Evolutionary conservation across 2,888 invertebrate genomes (phyloP), one percentile per base, ranked within the genome.

Genomic region (Calephelis perditalis): DNA sequence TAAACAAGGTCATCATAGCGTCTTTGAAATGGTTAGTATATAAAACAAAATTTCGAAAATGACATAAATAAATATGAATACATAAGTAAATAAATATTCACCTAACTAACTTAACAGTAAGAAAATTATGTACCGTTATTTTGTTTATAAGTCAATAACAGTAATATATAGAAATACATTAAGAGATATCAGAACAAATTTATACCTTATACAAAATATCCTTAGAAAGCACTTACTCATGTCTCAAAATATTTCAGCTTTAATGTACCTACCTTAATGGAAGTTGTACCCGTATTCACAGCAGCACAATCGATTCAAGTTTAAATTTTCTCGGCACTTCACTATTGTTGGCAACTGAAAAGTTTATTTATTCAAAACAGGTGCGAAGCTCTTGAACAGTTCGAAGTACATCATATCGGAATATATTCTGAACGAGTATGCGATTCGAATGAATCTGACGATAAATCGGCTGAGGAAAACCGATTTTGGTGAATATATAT

Each of bases 401-500:
- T 92, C 93, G 63, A 96, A 96, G 83, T 95, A 96, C 79, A 89
- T 93, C 62, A 94, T 96, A 86, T 92, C 94, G 12, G 96, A 96
- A 77, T 92, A 93, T 45, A 80, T 91, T 64, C 77, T 95, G 69
- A 96, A 94, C 82, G 94, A 95, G 70, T 97, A 96, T 81, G 92
- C 95, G 55, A 91, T 96, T 78, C 92, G 94, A 68, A 94, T 96
- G 93, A 96, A 96, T 80, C 89, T 98, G 69, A 95, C 95, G 66
- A 95, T 98, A 74, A 93, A 92, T 67, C 92, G 93, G 69, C 86
- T 97, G 67, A 94, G 94, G 76, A 94, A 93, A 75, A 83, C 81
- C 35, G 97, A 97, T 81, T 96, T 96, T 71, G 96, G 96, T 0
- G 94, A 94, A 56, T 97, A 96, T 82, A 92, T 93, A 40, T 97